Evolutionary conservation across 2,888 invertebrate genomes (phyloP).

Genomic region (Cremastinae sp.): DNA sequence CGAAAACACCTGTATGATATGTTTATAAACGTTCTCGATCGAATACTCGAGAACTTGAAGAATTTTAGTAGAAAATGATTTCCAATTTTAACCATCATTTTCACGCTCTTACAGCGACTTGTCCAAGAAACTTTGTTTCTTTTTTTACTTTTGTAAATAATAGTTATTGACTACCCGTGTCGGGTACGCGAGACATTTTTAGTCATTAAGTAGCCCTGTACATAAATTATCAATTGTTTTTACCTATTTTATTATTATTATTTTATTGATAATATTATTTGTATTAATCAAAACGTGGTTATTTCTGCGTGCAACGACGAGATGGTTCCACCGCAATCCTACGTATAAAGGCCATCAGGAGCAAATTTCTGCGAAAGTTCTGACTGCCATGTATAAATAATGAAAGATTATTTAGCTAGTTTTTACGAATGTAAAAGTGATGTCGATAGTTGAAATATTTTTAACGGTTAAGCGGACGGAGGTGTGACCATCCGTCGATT

Average conservation of each 20-base stretch:
- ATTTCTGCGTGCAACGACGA: slow-evolving; percentile 47
- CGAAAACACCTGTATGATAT: slow-evolving; percentile 33
- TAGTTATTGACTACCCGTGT: slow-evolving; percentile 56
- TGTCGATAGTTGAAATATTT: slow-evolving; percentile 28
- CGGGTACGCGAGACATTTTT: slow-evolving; percentile 58
- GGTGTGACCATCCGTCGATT: slow-evolving; percentile 51
- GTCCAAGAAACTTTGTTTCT: background rate
- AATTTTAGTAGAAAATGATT: too few species aligned
- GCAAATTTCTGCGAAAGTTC: slow-evolving; percentile 24
- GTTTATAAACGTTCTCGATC: slow-evolving; percentile 18
- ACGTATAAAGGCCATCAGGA: slow-evolving; percentile 34
- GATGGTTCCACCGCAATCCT: slow-evolving; percentile 51
- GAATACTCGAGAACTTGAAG: background rate
- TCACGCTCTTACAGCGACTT: background rate
- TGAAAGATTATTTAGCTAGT: slow-evolving; percentile 53
- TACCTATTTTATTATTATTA: slow-evolving; percentile 22
- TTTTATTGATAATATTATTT: slow-evolving; percentile 39
- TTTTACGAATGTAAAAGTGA: slow-evolving; percentile 49
- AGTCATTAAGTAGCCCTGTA: slow-evolving; percentile 70
- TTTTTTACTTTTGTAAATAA: slow-evolving; percentile 59
- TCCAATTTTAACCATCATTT: too few species aligned
- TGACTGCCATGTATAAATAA: slow-evolving; percentile 60
- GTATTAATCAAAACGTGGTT: slow-evolving; percentile 67
- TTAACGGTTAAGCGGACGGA: background rate
- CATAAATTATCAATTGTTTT: slow-evolving; percentile 64